phyloP scores from a whole-genome alignment of 2,888 invertebrate species.

The Dolomedes plantarius region DNA sequence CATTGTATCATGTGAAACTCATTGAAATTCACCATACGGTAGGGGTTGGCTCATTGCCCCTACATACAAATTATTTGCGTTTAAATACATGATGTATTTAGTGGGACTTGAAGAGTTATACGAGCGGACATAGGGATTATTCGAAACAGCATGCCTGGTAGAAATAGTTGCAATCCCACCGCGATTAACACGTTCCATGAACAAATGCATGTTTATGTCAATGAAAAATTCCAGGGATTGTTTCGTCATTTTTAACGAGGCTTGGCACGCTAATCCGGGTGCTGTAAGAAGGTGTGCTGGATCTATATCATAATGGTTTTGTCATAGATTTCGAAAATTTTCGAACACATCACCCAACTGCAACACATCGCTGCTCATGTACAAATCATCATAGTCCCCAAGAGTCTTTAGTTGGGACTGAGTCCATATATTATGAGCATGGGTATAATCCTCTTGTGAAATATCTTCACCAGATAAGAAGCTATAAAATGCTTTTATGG shows the following conservation, averaged over 20 bases:
- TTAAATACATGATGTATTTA: not conserved
- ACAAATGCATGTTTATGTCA: slow-evolving; percentile 74
- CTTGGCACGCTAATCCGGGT: slow-evolving; percentile 75
- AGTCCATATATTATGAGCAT: slow-evolving; percentile 73
- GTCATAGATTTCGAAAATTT: slow-evolving; percentile 74
- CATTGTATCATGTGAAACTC: too few species aligned
- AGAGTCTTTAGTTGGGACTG: slow-evolving; percentile 71
- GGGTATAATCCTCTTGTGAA: slow-evolving; percentile 68
- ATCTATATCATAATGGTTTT: slow-evolving; percentile 74
- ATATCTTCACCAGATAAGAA: slow-evolving; percentile 61
- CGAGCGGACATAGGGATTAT: not conserved
- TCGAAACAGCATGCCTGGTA: not conserved
- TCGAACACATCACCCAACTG: slow-evolving; percentile 75
- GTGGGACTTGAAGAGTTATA: not conserved
- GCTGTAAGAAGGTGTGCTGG: slow-evolving; percentile 73
- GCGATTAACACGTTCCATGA: slow-evolving; percentile 74
- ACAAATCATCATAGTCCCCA: slow-evolving; percentile 73
- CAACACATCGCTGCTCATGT: slow-evolving; percentile 74
- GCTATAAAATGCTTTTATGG: slow-evolving; percentile 68
- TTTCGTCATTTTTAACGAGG: slow-evolving; percentile 74
- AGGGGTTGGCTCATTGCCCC: not conserved
- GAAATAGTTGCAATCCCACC: slow-evolving; percentile 74
- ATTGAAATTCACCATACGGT: not conserved
- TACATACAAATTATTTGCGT: not conserved
- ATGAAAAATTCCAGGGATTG: slow-evolving; percentile 74